Evolutionary conservation across 2,113 vertebrate genomes (phyloP), one percentile per base, ranked within the genome.

Genomic region (Anser cygnoides): DNA sequence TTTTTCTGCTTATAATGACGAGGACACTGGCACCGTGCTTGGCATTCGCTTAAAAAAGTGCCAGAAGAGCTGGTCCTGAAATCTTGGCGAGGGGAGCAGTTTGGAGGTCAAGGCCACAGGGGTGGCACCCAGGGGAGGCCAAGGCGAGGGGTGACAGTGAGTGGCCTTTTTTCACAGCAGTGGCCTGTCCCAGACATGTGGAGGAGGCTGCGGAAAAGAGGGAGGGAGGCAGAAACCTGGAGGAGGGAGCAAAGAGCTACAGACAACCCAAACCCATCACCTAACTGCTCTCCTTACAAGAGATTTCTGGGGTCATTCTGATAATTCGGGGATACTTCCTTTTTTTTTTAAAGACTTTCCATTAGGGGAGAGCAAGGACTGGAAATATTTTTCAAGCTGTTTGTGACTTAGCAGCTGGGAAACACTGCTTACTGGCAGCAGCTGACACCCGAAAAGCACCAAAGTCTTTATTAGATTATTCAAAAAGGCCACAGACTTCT

Each of bases 371-470:
- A 65, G 35, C 79, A 92, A 93, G 83, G 88, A 49, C 88, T 94
- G 68, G 90, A 93, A 93, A 81, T 71, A 84, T 86, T 94, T 96
- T 90, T 94, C 75, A 92, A 81, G 88, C 84, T 95, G 83, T 94
- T 94, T 96, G 88, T 94, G 93, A 97, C 92, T 96, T 93, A 94
- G 93, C 92, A 95, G 88, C 94, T 96, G 92, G n/a, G 63, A 95
- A 92, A 85, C 3, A 4, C 89, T 92, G 95, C 94, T 95, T 96
- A 92, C 88, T 80, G 66, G 90, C 92, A 79, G 95, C 86, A 90
- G 82, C 90, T 96, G 95, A 96, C 49, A 21, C 95, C 95, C 28
- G 17, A 87, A 82, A 81, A 89, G 68, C 81, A 80, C 93, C 92
- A 25, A 86, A 85, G 79, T 67, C 90, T 93, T 96, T 96, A 95